phyloP scores from a whole-genome alignment of 2,797 vertebrate species.

The Graptemys geographica region DNA sequence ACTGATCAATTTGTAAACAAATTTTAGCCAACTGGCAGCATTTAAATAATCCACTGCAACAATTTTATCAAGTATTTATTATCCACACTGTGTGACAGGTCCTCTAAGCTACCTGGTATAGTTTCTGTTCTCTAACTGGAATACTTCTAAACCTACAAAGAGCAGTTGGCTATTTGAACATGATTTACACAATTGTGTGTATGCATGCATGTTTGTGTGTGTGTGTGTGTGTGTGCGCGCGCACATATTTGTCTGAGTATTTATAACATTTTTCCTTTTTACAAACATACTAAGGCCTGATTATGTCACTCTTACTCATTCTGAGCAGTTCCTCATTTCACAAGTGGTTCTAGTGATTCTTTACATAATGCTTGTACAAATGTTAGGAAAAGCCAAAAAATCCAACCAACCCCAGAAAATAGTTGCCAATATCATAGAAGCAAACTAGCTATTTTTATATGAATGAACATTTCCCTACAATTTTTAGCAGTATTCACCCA shows the following conservation, averaged over 20 bases:
- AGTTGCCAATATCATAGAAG: neutral
- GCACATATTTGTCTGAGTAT: neutral
- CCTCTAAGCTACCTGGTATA: too few species aligned
- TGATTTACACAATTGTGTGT: neutral
- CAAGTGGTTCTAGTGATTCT: neutral
- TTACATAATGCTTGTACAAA: neutral
- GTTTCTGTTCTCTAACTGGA: neutral
- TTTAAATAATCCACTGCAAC: too few species aligned
- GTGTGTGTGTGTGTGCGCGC: too few species aligned
- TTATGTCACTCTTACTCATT: neutral
- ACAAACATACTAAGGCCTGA: neutral
- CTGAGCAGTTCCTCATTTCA: neutral
- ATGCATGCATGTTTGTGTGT: neutral
- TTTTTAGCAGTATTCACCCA: neutral
- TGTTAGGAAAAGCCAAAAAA: neutral
- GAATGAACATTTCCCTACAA: neutral
- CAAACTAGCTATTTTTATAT: neutral
- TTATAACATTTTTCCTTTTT: neutral
- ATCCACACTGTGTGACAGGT: too few species aligned
- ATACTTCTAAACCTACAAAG: neutral
- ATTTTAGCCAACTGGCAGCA: too few species aligned
- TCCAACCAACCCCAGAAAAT: neutral
- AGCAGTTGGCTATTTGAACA: neutral
- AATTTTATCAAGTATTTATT: too few species aligned
- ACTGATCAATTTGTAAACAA: too few species aligned